Evolutionary conservation across 37 sponge, comb jelly and placozoan species (phyloP).

Genomic region (Tethya wilhelma): DNA sequence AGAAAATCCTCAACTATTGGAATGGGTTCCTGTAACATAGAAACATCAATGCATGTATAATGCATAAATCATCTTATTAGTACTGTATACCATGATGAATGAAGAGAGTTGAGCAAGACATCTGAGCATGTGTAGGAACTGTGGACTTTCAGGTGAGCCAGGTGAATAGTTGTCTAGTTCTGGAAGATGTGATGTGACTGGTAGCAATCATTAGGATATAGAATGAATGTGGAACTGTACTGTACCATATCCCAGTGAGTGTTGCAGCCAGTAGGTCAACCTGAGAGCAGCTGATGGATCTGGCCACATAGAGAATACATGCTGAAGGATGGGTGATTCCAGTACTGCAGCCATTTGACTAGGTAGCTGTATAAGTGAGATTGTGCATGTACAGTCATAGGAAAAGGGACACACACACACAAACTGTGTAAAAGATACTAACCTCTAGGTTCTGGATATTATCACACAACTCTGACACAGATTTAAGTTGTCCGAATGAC

Average conservation of each 20-base stretch:
- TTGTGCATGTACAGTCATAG: background rate
- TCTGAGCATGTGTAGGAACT: constrained; percentile 8
- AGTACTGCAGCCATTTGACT: constrained; percentile 37
- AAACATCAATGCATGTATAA: too few relatives aligned
- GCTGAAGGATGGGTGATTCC: constrained; percentile 27
- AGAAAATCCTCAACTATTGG: constrained; percentile 50
- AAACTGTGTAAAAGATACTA: background rate
- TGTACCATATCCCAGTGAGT: constrained; percentile 30
- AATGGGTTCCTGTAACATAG: constrained; percentile 36
- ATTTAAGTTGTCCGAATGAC: too few relatives aligned
- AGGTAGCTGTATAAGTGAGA: constrained; percentile 28
- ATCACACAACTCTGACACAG: constrained; percentile 31
- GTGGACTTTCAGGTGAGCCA: constrained; percentile 8
- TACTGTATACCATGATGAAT: constrained; percentile 32
- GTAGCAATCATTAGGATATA: background rate
- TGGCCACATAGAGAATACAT: constrained; percentile 22
- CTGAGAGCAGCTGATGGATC: constrained; percentile 36
- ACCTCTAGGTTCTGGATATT: constrained; percentile 21
- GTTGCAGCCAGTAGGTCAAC: constrained; percentile 50
- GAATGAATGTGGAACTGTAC: background rate
- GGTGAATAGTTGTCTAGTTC: constrained; percentile 37
- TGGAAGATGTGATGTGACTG: background rate
- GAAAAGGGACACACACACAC: background rate
- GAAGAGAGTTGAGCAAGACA: constrained; percentile 12
- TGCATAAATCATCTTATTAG: too few relatives aligned